These are phyloP conservation scores for Paracyprichromis sp. DNA, from an alignment of 2,113 vertebrate genomes.

Conservation along the genomic window DNA sequence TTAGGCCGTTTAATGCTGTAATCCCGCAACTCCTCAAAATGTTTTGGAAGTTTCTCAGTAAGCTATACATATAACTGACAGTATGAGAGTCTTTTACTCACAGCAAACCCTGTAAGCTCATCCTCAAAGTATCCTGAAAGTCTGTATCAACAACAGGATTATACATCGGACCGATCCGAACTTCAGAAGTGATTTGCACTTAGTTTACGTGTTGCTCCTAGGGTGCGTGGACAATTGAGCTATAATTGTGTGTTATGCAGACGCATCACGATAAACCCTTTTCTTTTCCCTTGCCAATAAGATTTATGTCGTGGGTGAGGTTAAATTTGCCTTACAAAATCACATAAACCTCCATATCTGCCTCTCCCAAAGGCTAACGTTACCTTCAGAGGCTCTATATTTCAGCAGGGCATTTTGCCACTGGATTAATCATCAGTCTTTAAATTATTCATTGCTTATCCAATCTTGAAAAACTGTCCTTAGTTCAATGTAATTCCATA, in stretches of 20 bases:
- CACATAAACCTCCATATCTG: conserved; percentile 51
- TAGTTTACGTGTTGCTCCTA: conserved; percentile 7
- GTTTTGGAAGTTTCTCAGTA: conserved; percentile 54
- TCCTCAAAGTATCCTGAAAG: conserved; percentile 60
- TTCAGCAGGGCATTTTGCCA: conserved; percentile 32
- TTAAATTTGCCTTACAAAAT: conserved; percentile 53
- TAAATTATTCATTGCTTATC: conserved; percentile 61
- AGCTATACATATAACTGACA: conserved; percentile 61
- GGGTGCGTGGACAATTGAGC: not conserved
- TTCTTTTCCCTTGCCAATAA: conserved; percentile 35
- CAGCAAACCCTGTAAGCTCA: conserved; percentile 59
- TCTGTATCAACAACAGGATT: conserved; percentile 66
- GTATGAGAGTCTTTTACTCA: conserved; percentile 49
- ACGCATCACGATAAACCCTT: conserved; percentile 27
- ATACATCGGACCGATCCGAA: conserved; percentile 37
- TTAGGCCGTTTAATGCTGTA: conserved; percentile 55
- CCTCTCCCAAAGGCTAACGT: conserved; percentile 67
- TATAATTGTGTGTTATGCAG: conserved; percentile 24
- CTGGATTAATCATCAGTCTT: conserved; percentile 53
- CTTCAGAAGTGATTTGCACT: conserved; percentile 35
- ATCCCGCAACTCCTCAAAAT: conserved; percentile 58
- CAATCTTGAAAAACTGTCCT: conserved; percentile 39
- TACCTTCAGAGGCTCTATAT: conserved; percentile 54
- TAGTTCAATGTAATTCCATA: conserved; percentile 34
- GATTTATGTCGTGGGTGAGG: conserved; percentile 46